Evolutionary conservation across 92 coral and sea anemone species (phyloP).

Genomic region (Ricordea florida): DNA sequence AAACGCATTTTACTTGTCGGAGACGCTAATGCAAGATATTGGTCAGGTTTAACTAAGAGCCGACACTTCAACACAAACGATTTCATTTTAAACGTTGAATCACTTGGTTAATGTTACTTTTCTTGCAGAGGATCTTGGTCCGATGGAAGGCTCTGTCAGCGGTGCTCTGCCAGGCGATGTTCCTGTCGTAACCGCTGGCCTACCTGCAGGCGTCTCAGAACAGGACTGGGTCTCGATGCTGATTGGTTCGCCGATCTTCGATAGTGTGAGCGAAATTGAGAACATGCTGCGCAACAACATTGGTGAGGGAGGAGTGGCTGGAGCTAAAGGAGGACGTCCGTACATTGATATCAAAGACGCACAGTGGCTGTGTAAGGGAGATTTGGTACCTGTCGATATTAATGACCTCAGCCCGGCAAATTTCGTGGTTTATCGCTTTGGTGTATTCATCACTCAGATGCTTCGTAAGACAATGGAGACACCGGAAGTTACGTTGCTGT

Average conservation of each 20-base stretch:
- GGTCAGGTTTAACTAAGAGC: too few relatives aligned
- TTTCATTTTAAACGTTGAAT: too few relatives aligned
- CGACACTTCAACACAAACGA: too few relatives aligned
- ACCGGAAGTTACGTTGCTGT: conserved; percentile 95
- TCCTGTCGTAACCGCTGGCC: conserved; percentile 79
- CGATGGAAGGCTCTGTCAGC: conserved; percentile 14
- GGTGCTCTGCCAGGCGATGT: conserved; percentile 15
- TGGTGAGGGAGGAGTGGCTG: conserved; percentile 95
- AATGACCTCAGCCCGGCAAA: conserved; percentile 93
- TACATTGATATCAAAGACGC: conserved; percentile 97
- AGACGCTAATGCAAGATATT: too few relatives aligned
- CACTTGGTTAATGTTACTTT: too few relatives aligned
- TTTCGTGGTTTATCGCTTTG: conserved; percentile 98
- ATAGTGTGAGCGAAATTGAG: conserved; percentile 93
- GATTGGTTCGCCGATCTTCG: conserved; percentile 93
- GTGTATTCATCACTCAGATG: conserved; percentile 92
- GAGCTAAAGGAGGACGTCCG: conserved; percentile 88
- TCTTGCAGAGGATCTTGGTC: conserved; percentile 1
- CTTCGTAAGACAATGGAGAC: conserved; percentile 86
- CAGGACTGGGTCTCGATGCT: conserved; percentile 97
- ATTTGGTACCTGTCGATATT: conserved; percentile 92
- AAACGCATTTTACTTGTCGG: too few relatives aligned
- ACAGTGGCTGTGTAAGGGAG: conserved; percentile 98
- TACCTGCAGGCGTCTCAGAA: conserved; percentile 90
- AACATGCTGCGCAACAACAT: conserved; percentile 83